Evolutionary conservation across 2,113 vertebrate species (phyloP), one percentile per base, ranked within the genome.

Genomic region (Phaetusa simplex): DNA sequence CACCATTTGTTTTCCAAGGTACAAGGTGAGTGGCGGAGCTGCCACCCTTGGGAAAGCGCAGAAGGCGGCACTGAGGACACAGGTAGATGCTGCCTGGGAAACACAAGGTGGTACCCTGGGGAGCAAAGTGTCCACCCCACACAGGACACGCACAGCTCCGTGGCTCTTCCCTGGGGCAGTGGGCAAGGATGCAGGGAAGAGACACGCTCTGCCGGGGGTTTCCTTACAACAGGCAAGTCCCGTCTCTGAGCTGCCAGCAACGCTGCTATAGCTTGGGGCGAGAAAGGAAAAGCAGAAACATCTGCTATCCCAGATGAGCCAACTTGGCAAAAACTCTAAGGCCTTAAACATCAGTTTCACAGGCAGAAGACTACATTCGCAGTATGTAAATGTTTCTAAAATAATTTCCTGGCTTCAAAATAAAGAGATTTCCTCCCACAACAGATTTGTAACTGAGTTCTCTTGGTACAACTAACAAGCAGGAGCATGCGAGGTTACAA

Each of bases 221-320:
- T 91, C 77, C 65, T 70, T 32, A 53, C 59, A 67, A 17, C 3
- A 3, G 55, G n/a, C 29, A 12, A 82, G n/a, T 23, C n/a, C 26
- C 73, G 65, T 56, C 66, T 80, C 47, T 29, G 65, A 92, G 70
- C 70, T 1, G 5, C 61, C 79, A 89, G 72, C 50, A 81, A 20
- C 1, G 0, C 55, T 59, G 72, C 86, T 79, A 59, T 19, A 81
- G 88, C 83, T 42, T 73, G 50, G 22, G 62, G 62, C 0, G 3
- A 93, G 78, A 66, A 38, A 80, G 26, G 79, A 90, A 82, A 93
- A 95, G 50, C 72, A 93, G 72, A 69, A 93, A 94, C 95, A 93
- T 82, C 95, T 96, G 95, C 82, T 86, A 38, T 22, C 43, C 71
- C 36, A 67, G 34, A 72, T 8, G 29, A 95, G 92, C 93, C 95